These are phyloP conservation scores for Drosophila pseudoobscura DNA, from an alignment of 1,140 invertebrate genomes.

Conservation along the genomic window DNA sequence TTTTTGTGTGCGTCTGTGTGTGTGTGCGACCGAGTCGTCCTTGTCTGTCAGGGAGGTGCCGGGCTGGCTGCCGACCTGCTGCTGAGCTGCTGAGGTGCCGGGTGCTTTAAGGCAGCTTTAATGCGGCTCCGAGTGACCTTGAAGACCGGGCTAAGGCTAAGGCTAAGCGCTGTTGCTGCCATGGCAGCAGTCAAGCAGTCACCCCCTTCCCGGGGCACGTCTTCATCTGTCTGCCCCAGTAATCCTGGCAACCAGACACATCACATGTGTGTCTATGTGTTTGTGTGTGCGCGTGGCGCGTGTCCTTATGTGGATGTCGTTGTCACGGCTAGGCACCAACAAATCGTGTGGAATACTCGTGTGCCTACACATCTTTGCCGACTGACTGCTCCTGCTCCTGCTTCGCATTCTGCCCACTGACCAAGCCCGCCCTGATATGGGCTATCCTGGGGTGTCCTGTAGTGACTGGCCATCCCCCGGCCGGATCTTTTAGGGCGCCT, in stretches of 20 bases:
- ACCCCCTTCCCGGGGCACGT: background rate
- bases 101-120: constrained; percentile 34
- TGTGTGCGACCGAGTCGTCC: constrained; percentile 5
- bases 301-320: constrained; percentile 19
- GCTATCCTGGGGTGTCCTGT: constrained; percentile 1
- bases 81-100: background rate
- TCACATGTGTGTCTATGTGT: constrained; percentile 13
- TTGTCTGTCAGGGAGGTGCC: constrained; percentile 1
- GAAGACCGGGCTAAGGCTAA: constrained; percentile 58
- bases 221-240: constrained; percentile 14
- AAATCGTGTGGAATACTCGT: constrained; percentile 1
- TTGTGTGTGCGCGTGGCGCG: constrained; percentile 15
- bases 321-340: background rate
- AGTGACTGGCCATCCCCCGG: too few species aligned
- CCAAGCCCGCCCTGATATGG: too few species aligned
- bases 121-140: constrained; percentile 55
- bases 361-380: too few species aligned
- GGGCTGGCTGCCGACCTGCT: too few species aligned
- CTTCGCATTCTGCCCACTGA: too few species aligned
- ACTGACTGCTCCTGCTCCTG: too few species aligned
- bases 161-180: constrained; percentile 63
- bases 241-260: constrained; percentile 56
- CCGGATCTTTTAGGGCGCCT: background rate
- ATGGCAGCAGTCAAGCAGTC: constrained; percentile 58
- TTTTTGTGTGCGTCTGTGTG: constrained; percentile 6